A percentile compares a stretch with the other conserved stretches of the same genome.
These are phyloP conservation scores for Chesias legatella DNA, from an alignment of 2,888 invertebrate genomes.

Conservation along the genomic window DNA sequence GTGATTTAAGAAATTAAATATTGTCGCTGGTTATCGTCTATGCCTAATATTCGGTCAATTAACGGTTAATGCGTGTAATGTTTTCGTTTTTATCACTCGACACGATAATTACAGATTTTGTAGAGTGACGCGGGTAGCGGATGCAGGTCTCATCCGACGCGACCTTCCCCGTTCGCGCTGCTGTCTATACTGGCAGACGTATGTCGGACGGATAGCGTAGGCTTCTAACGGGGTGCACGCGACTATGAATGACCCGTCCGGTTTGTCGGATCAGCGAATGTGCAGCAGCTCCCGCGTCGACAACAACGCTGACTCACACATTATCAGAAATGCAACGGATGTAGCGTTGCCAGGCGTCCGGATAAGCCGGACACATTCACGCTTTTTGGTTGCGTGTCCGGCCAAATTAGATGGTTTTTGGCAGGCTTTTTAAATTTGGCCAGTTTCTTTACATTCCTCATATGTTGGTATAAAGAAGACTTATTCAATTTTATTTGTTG, in stretches of 20 bases:
- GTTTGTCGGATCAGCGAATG: constrained; percentile 48
- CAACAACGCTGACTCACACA: constrained; percentile 59
- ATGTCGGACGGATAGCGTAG: constrained; percentile 38
- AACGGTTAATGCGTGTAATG: constrained; percentile 39
- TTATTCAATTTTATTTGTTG: no score
- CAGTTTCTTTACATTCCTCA: no score
- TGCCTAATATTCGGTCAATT: constrained; percentile 23
- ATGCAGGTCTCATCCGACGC: constrained; percentile 31
- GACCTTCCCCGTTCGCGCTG: constrained; percentile 51
- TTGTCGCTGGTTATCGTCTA: constrained; percentile 37
- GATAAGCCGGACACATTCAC: no score
- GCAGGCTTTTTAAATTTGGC: no score
- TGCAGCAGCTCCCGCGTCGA: constrained; percentile 25
- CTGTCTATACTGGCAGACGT: constrained; percentile 46
- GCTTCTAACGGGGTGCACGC: constrained; percentile 28
- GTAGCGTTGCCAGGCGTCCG: no score
- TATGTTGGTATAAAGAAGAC: no score
- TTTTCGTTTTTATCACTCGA: constrained; percentile 58
- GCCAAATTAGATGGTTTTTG: no score
- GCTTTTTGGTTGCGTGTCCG: no score
- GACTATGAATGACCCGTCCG: constrained; percentile 50
- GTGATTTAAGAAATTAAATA: constrained; percentile 53
- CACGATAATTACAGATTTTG: constrained; percentile 47
- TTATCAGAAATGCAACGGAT: constrained; percentile 73
- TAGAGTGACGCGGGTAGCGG: constrained; percentile 43